These are phyloP conservation scores for Tetrao urogallus DNA, from an alignment of 2,113 vertebrate species.

Conservation along the genomic window DNA sequence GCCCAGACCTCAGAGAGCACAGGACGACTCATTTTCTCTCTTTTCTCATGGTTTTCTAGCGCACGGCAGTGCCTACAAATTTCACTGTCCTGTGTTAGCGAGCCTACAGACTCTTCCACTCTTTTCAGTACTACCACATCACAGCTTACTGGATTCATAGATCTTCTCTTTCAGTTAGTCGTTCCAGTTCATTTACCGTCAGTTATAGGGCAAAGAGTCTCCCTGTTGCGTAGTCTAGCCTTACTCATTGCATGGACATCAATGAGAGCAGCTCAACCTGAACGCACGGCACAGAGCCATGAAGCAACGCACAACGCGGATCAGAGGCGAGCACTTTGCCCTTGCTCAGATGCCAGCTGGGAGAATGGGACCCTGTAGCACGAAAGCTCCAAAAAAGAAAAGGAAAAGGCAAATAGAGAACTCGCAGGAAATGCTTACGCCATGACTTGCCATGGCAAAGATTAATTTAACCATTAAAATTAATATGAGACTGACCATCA, in stretches of 20 bases:
- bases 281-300: fast-evolving
- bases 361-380: not conserved
- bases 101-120: not conserved
- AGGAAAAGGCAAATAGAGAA: not conserved
- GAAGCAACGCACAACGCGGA: fast-evolving
- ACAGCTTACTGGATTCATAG: not conserved
- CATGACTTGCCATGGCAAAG: fast-evolving
- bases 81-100: not conserved
- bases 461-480: not conserved
- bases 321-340: not conserved
- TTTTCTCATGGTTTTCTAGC: not conserved
- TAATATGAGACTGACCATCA: not conserved
- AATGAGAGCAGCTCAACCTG: not conserved
- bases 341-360: not conserved
- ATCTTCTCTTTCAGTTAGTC: not conserved
- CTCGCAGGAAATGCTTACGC: not conserved
- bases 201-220: not conserved
- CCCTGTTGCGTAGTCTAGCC: not conserved
- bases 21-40: not conserved
- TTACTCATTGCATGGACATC: not conserved
- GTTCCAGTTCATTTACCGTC: not conserved
- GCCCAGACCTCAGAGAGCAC: not conserved
- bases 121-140: not conserved
- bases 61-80: fast-evolving
- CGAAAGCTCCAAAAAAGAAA: not conserved